phyloP scores from a whole-genome alignment of 2,888 invertebrate genomes.

The Aphodius sticticus region DNA sequence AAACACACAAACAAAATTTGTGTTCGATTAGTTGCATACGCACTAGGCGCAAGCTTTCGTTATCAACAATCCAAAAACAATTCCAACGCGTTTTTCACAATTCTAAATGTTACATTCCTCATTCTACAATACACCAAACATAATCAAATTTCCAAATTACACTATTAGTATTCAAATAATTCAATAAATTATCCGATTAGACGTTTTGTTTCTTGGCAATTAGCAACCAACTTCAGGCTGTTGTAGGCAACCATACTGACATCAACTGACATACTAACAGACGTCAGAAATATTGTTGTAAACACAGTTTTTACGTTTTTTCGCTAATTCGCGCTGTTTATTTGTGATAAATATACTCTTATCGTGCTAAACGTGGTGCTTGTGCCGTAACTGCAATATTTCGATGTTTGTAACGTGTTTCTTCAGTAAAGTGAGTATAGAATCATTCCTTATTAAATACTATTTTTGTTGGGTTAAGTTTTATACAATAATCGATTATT shows the following conservation, averaged over 20 bases:
- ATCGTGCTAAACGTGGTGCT: not conserved
- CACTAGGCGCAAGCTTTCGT: too few relatives aligned
- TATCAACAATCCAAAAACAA: too few relatives aligned
- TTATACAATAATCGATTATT: not conserved
- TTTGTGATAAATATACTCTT: not conserved
- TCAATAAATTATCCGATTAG: too few relatives aligned
- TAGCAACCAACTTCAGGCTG: too few relatives aligned
- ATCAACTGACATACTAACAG: not conserved
- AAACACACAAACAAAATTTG: too few relatives aligned
- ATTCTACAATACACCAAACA: too few relatives aligned
- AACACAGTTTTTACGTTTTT: not conserved
- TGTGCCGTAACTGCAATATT: not conserved
- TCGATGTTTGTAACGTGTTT: not conserved
- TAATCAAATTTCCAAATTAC: too few relatives aligned
- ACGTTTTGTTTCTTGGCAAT: too few relatives aligned
- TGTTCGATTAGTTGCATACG: too few relatives aligned
- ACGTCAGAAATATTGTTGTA: not conserved
- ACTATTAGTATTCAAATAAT: too few relatives aligned
- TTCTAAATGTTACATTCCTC: too few relatives aligned
- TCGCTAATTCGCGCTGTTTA: not conserved
- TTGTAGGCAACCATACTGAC: not conserved
- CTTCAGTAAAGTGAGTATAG: not conserved
- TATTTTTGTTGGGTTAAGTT: not conserved
- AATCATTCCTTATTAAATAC: not conserved
- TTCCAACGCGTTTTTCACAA: too few relatives aligned